Evolutionary conservation across 2,888 invertebrate species (phyloP).

Genomic region (Nemurella pictetii): DNA sequence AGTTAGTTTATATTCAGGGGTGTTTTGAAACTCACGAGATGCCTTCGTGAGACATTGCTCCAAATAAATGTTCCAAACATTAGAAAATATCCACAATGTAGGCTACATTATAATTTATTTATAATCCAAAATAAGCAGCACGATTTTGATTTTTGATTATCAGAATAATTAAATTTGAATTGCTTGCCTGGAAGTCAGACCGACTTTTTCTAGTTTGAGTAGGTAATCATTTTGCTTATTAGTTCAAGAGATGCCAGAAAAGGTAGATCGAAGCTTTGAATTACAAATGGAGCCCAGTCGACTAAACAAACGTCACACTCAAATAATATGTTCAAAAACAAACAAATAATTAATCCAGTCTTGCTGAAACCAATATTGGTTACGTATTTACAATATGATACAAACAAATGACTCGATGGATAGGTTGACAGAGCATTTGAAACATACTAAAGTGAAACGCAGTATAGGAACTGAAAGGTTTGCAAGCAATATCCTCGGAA

Average conservation of each 20-base stretch:
- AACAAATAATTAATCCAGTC: conserved; percentile 12
- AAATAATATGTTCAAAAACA: background rate
- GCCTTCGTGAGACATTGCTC: background rate
- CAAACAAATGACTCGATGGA: background rate
- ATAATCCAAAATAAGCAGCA: conserved; percentile 7
- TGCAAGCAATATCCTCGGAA: background rate
- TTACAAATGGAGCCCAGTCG: conserved; percentile 2
- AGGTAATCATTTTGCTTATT: conserved; percentile 17
- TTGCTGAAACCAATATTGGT: conserved; percentile 1
- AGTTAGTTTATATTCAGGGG: background rate
- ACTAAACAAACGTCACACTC: background rate
- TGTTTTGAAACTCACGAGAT: background rate
- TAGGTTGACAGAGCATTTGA: background rate
- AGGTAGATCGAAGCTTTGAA: conserved; percentile 23
- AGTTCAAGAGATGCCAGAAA: conserved; percentile 16
- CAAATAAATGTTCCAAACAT: conserved; percentile 3
- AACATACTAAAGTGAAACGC: background rate
- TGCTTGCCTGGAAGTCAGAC: conserved; percentile 22
- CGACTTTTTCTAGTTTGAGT: conserved; percentile 27
- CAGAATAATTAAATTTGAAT: background rate
- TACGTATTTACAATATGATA: conserved; percentile 4
- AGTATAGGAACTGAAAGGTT: background rate
- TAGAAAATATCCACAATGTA: conserved; percentile 12
- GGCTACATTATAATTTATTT: conserved; percentile 9
- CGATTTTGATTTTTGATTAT: conserved; percentile 6